A percentile compares a stretch with the other conserved stretches of the same genome.
These are phyloP conservation scores for Drosophila yakuba DNA, from an alignment of 1,140 invertebrate genomes.

Conservation along the genomic window DNA sequence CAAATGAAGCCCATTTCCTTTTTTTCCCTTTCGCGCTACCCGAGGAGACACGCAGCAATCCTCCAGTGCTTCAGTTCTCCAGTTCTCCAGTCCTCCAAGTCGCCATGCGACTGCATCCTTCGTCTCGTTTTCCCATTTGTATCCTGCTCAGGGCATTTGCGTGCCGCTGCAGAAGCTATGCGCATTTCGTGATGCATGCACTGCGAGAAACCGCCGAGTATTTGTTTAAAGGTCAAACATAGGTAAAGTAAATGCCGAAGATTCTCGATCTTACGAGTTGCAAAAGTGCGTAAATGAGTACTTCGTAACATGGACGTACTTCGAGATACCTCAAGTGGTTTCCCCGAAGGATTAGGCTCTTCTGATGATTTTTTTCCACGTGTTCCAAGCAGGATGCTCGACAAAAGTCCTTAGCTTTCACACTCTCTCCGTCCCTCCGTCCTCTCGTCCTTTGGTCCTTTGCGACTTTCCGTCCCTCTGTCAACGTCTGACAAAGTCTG, in stretches of 20 bases:
- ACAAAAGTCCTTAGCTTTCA: constrained; percentile 76
- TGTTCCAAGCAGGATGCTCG: constrained; percentile 48
- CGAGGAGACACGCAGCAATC: constrained; percentile 31
- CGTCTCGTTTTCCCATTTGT: constrained; percentile 34
- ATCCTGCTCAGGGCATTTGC: constrained; percentile 47
- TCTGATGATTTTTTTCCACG: constrained; percentile 9
- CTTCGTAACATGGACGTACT: no score
- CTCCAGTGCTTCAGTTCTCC: constrained; percentile 19
- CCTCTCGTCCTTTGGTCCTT: constrained; percentile 3
- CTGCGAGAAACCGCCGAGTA: neutral
- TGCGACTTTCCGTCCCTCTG: constrained; percentile 45
- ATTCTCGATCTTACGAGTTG: no score
- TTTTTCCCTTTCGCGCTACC: neutral
- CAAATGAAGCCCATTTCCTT: constrained; percentile 78
- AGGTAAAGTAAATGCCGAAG: no score
- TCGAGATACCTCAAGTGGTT: no score
- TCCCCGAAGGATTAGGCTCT: no score
- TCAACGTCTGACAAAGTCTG: constrained; percentile 79
- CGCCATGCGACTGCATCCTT: constrained; percentile 33
- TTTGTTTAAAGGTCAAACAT: no score
- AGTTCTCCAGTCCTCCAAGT: constrained; percentile 27
- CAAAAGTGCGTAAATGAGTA: no score
- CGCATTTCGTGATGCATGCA: constrained; percentile 64
- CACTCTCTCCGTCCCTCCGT: constrained; percentile 44
- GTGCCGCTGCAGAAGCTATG: constrained; percentile 70